These are phyloP conservation scores for Pteronura brasiliensis DNA, from an alignment of 2,113 vertebrate genomes.

Conservation along the genomic window DNA sequence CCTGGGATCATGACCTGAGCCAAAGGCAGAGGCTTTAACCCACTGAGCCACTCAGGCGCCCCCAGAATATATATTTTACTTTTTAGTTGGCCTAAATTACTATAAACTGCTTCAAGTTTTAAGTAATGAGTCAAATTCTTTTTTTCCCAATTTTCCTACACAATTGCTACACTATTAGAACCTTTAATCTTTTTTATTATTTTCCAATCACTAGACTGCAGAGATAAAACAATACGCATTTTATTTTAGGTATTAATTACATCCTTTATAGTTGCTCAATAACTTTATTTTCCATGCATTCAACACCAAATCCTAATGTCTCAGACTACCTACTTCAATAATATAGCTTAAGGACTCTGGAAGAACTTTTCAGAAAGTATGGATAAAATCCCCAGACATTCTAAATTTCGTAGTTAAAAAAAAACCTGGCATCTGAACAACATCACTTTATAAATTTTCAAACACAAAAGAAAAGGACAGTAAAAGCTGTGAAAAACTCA, in stretches of 20 bases:
- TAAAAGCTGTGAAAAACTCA: background rate
- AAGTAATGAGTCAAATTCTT: conserved; percentile 11
- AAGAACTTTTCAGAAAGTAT: background rate
- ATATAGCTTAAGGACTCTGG: background rate
- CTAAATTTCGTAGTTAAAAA: background rate
- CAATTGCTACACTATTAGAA: background rate
- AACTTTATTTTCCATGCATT: background rate
- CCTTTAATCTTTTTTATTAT: background rate
- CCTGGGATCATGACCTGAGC: too few species aligned
- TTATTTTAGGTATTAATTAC: conserved; percentile 19
- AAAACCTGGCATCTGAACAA: background rate
- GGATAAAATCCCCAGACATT: background rate
- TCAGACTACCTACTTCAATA: background rate
- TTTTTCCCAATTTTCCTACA: background rate
- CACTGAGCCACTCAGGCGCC: too few species aligned
- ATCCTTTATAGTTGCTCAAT: background rate
- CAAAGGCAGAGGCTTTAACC: too few species aligned
- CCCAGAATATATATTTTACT: background rate
- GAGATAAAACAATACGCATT: background rate
- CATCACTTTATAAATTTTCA: background rate
- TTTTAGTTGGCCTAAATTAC: conserved; percentile 45
- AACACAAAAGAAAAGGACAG: background rate
- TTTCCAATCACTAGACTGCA: background rate
- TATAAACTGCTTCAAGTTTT: conserved; percentile 39
- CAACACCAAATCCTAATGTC: background rate